Evolutionary conservation across 2,797 vertebrate genomes (phyloP), one percentile per base, ranked within the genome.

Genomic region (Helicolenus hilgendorfi): DNA sequence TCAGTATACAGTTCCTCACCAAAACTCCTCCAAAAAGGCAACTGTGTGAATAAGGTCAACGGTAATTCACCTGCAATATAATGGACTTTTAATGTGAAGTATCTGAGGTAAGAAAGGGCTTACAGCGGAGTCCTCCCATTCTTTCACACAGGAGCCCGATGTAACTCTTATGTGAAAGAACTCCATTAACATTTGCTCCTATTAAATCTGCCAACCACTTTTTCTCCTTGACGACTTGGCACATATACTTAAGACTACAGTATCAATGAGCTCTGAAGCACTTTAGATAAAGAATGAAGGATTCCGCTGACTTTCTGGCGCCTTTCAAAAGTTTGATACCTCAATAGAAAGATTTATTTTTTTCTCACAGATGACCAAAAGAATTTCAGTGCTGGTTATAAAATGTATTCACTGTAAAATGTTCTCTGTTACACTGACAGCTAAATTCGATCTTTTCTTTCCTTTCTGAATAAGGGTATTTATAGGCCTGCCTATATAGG

Each of bases 111-210:
- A 71, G 60, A 75, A 31, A 68, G 27, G 36, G 71, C 69, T 83
- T 70, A 41, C 29, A 58, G 74, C 63, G 1, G 55, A 24, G 22
- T 71, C 83, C 64, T 58, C 6, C 29, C 14, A 18, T 62, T 76
- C 74, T 74, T 22, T 67, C 55, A 55, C 58, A 49, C 63, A 41
- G 38, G 22, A 38, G 79, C 67, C 67, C 3, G 29, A 60, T 77
- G 49, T 82, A 63, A 71, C 26, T 73, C 74, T 79, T n/a, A 27
- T 24, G 63, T 64, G 62, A 92, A 78, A 77, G 45, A 35, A 77
- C 81, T 81, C 83, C 49, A 93, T 92, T 89, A 89, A 81, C 81
- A 79, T 89, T 83, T 90, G 68, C 70, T 83, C 45, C 65, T 45
- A 41, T 83, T 77, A 65, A 83, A 36, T 82, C 58, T 84, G 69